Evolutionary conservation across 1,140 invertebrate genomes (phyloP).

Genomic region (Solenopsis fugax): DNA sequence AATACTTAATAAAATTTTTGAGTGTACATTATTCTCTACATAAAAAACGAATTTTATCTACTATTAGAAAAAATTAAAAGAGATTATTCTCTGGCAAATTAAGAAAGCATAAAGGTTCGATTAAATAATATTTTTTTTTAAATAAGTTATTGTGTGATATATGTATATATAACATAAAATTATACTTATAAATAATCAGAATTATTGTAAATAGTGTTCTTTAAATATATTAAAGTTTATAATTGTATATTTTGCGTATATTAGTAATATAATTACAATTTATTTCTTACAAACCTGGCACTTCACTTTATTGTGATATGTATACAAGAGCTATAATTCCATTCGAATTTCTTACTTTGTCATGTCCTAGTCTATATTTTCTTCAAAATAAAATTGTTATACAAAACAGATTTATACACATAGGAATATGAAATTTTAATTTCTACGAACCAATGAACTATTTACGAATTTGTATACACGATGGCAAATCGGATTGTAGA

Average conservation of each 20-base stretch:
- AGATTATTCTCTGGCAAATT: background rate
- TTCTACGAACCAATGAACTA: slow-evolving; percentile 39
- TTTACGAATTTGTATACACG: slow-evolving; percentile 3
- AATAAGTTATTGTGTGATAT: slow-evolving; percentile 16
- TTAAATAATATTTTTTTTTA: slow-evolving; percentile 30
- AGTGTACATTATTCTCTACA: background rate
- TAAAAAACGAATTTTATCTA: background rate
- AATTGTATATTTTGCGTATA: slow-evolving; percentile 51
- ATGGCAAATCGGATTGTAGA: slow-evolving; percentile 29
- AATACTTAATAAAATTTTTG: background rate
- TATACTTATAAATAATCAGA: background rate
- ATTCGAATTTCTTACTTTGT: slow-evolving; percentile 23
- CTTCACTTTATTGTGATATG: slow-evolving; percentile 30
- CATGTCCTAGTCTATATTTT: background rate
- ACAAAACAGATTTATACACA: slow-evolving; percentile 63
- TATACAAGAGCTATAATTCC: slow-evolving; percentile 48
- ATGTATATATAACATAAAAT: slow-evolving; percentile 37
- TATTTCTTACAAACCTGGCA: slow-evolving; percentile 47
- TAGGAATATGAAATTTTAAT: slow-evolving; percentile 41
- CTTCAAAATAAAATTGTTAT: slow-evolving; percentile 36
- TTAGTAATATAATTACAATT: slow-evolving; percentile 43
- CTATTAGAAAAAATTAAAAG: background rate
- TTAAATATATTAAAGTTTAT: slow-evolving; percentile 45
- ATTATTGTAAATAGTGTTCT: slow-evolving; percentile 25
- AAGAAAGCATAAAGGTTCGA: background rate